Evolutionary conservation across 2,888 invertebrate genomes (phyloP).

Genomic region (Athalia cordata): DNA sequence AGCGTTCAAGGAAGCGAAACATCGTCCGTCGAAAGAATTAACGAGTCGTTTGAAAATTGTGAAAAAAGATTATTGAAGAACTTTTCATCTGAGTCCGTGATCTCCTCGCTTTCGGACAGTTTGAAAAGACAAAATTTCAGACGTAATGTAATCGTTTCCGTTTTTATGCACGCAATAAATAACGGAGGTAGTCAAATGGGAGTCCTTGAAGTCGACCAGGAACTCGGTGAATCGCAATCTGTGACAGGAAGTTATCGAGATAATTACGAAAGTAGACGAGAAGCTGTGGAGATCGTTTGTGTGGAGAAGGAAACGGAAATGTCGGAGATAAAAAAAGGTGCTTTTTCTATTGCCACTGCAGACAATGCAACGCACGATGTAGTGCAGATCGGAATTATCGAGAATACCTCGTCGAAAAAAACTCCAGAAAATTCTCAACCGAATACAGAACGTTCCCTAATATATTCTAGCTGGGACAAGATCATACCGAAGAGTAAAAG

Average conservation of each 20-base stretch:
- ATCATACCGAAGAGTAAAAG: conserved; percentile 22
- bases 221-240: background rate
- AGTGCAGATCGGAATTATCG: conserved; percentile 7
- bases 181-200: background rate
- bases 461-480: conserved; percentile 27
- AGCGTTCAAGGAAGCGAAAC: background rate
- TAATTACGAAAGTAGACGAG: too few species aligned
- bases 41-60: background rate
- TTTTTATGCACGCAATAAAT: background rate
- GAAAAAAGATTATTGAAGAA: conserved; percentile 2
- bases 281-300: background rate
- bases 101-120: conserved; percentile 9
- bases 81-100: background rate
- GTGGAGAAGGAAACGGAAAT: background rate
- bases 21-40: conserved; percentile 12
- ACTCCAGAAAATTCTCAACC: conserved; percentile 1
- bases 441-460: background rate
- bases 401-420: background rate
- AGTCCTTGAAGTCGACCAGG: background rate
- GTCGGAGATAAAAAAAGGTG: background rate
- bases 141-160: conserved; percentile 18
- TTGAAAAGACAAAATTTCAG: conserved; percentile 15
- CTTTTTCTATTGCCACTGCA: background rate
- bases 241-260: too few species aligned
- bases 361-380: conserved; percentile 2